Evolutionary conservation across 2,888 invertebrate genomes (phyloP).

Genomic region (Conchocele bisecta): DNA sequence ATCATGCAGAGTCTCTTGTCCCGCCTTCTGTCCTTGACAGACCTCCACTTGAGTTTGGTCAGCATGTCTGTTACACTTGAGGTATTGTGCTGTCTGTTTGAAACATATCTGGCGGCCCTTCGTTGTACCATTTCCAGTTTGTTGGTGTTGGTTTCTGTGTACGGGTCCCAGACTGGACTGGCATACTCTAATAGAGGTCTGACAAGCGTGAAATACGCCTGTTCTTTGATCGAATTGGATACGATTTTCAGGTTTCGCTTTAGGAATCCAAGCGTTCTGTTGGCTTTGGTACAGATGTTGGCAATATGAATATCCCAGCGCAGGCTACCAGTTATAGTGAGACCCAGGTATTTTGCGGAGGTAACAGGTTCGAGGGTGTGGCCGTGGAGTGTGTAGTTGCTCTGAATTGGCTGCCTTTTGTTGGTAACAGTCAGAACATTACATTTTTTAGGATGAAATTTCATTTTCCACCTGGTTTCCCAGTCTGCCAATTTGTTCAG

Average conservation of each 20-base stretch:
- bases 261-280: slow-evolving; percentile 5
- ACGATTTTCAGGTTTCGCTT: slow-evolving; percentile 12
- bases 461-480: not conserved
- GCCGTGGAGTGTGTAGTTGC: slow-evolving; percentile 1
- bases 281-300: slow-evolving; percentile 16
- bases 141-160: not conserved
- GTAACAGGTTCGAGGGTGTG: not conserved
- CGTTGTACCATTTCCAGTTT: not conserved
- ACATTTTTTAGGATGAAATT: slow-evolving; percentile 30
- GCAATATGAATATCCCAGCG: slow-evolving; percentile 7
- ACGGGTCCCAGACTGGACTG: not conserved
- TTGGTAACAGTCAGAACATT: not conserved
- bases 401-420: not conserved
- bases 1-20: too few species aligned
- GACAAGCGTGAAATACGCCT: slow-evolving; percentile 8
- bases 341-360: slow-evolving; percentile 18
- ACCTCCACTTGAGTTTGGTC: not conserved
- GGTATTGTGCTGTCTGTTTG: not conserved
- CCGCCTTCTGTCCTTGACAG: too few species aligned
- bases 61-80: slow-evolving; percentile 6
- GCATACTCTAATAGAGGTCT: slow-evolving; percentile 2
- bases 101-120: not conserved
- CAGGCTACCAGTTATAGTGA: slow-evolving; percentile 7
- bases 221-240: slow-evolving; percentile 1
- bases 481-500: not conserved